Conservation (phyloP, 2,797 vertebrate genomes). For the Sternarchorhynchus goeldii region DNA sequence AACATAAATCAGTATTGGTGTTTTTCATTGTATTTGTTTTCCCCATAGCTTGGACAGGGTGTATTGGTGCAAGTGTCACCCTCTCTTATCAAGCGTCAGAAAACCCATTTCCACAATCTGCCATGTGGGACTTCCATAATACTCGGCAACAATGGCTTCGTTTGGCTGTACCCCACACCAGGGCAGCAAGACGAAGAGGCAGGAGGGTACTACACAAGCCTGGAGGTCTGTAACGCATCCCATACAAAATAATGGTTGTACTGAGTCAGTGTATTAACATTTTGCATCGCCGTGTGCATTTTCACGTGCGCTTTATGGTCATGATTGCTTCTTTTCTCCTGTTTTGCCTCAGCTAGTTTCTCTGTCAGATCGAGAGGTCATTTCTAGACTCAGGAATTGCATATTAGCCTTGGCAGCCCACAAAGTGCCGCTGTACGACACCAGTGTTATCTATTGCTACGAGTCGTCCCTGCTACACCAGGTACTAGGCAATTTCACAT, state of each 20-base stretch:
- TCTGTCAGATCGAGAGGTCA: conserved; percentile 90
- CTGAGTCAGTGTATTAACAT: too few relatives aligned
- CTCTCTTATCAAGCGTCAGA: conserved; percentile 93
- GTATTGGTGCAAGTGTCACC: conserved; percentile 92
- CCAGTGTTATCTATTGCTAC: conserved; percentile 95
- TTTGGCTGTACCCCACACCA: conserved; percentile 92
- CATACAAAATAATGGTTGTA: too few relatives aligned
- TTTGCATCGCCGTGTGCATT: neutral
- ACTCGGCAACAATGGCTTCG: conserved; percentile 92
- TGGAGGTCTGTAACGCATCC: conserved; percentile 77
- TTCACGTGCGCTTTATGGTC: neutral
- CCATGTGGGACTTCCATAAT: conserved; percentile 93
- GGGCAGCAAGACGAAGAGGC: conserved; percentile 87
- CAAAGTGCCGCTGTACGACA: conserved; percentile 90
- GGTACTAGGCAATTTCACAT: conserved; percentile 70
- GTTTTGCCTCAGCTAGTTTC: conserved; percentile 79
- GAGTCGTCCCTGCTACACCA: conserved; percentile 89
- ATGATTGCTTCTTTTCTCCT: neutral
- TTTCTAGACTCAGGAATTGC: conserved; percentile 94
- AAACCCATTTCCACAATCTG: conserved; percentile 96
- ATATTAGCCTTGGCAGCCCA: conserved; percentile 84
- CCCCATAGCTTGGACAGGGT: conserved; percentile 87
- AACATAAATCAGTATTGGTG: neutral
- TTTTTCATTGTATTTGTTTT: neutral
- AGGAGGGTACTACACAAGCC: conserved; percentile 84